phyloP scores from a whole-genome alignment of 1,140 invertebrate genomes.

The Zaprionus ghesquierei region DNA sequence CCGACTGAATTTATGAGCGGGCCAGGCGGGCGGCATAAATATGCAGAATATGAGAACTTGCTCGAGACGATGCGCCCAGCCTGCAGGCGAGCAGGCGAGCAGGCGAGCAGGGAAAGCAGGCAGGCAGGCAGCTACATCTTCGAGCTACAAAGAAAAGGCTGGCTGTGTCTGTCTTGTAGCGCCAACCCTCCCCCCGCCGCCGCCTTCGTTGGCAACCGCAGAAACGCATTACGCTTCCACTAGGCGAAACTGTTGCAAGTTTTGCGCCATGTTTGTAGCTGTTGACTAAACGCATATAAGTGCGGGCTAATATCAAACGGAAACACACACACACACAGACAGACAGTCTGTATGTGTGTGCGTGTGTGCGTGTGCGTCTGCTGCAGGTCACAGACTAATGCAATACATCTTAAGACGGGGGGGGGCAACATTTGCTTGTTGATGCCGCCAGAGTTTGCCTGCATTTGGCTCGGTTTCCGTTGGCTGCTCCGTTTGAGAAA shows the following conservation, averaged over 20 bases:
- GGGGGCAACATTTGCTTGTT: slow-evolving; percentile 47
- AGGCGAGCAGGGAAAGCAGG: neutral
- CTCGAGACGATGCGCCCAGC: neutral
- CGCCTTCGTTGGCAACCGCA: slow-evolving; percentile 50
- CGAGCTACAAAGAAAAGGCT: slow-evolving; percentile 3
- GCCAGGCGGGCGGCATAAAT: slow-evolving; percentile 30
- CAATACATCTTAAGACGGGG: slow-evolving; percentile 65
- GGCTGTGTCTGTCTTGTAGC: slow-evolving; percentile 5
- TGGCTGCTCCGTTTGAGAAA: slow-evolving; percentile 68
- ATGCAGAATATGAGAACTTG: slow-evolving; percentile 41
- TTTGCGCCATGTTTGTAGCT: slow-evolving; percentile 50
- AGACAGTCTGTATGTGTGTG: neutral
- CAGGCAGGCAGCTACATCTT: slow-evolving; percentile 1
- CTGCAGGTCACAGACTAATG: slow-evolving; percentile 47
- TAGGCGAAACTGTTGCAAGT: slow-evolving; percentile 38
- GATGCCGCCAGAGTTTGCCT: slow-evolving; percentile 52
- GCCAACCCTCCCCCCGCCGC: neutral
- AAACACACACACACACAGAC: slow-evolving; percentile 50
- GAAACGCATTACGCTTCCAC: slow-evolving; percentile 64
- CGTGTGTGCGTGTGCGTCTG: neutral
- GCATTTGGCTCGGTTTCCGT: slow-evolving; percentile 73
- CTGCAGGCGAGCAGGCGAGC: neutral
- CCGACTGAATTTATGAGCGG: slow-evolving; percentile 30
- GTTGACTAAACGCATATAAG: slow-evolving; percentile 70
- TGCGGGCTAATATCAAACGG: slow-evolving; percentile 75